A percentile compares a stretch with the other conserved stretches of the same genome.
These are phyloP conservation scores for Leptodactylus fuscus DNA, from an alignment of 2,113 vertebrate species.

Conservation along the genomic window DNA sequence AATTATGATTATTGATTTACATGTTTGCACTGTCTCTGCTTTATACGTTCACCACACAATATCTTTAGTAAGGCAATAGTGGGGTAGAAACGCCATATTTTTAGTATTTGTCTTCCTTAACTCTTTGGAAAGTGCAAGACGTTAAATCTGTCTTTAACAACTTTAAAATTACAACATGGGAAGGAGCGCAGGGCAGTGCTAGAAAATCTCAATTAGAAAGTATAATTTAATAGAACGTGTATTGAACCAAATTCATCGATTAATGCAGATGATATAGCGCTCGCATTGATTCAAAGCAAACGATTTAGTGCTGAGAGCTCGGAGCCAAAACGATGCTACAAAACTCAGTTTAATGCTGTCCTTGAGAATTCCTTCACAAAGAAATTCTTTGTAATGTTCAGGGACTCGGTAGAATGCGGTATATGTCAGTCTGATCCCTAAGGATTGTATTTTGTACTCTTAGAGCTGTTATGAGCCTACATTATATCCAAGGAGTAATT, in stretches of 20 bases:
- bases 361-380: constrained; percentile 98
- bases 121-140: constrained; percentile 56
- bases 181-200: constrained; percentile 67
- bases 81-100: neutral
- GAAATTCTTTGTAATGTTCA: constrained; percentile 97
- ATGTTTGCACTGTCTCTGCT: too few species aligned
- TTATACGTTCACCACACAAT: too few species aligned
- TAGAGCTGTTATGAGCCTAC: constrained; percentile 99
- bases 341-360: constrained; percentile 98
- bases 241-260: constrained; percentile 86
- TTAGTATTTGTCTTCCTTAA: neutral
- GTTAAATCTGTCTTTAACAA: constrained; percentile 61
- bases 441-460: constrained; percentile 99
- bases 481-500: constrained; percentile 99
- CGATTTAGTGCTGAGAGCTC: constrained; percentile 85
- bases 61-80: too few species aligned
- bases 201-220: constrained; percentile 86
- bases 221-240: constrained; percentile 87
- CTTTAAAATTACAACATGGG: constrained; percentile 67
- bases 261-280: constrained; percentile 85
- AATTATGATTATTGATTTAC: too few species aligned
- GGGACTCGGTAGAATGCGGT: constrained; percentile 95
- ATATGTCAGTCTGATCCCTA: constrained; percentile 95
- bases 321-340: constrained; percentile 90
- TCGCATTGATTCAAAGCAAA: constrained; percentile 80